Evolutionary conservation across 2,888 invertebrate genomes (phyloP), one percentile per base, ranked within the genome.

Genomic region (Herminia tarsipennalis): DNA sequence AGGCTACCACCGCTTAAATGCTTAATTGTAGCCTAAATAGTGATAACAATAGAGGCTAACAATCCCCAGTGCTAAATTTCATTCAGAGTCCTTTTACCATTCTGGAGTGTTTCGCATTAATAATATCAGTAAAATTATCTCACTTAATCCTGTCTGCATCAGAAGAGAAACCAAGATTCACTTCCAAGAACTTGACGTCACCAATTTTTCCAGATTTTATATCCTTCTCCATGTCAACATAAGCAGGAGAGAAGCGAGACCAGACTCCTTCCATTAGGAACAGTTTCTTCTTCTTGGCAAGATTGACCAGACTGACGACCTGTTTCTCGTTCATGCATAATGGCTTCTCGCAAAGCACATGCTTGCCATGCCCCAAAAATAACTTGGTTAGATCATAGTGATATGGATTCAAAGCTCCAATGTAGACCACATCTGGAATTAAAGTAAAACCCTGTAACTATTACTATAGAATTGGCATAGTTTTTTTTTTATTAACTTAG

Each of bases 291-390:
- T 91, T 78, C 69, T 92, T 93, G 0, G 98, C 97, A 0, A 94
- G 73, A 12, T 92, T 84, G 5, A 97, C 84, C 28, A 98, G 84
- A 56, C 94, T 93, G 50, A 92, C 88, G 0, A 94, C 93, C 79
- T 98, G 95, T 64, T 94, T 94, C 33, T 92, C 86, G 77, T 96
- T 97, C 87, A 98, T 86, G 33, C 96, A 95, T 52, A 98, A 82
- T 0, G 98, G 97, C 79, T 98, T 98, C 82, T 98, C 98, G 77
- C 98, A 97, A 1, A 98, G 87, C 0, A 98, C 95, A 70, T 97
- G 95, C 80, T 98, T 98, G 0, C 96, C 96, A 68, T 94, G 90
- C 50, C 95, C 93, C 12, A 98, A 83, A 93, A 96, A 96, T 44
- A 96, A 69, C 76, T 94, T 94, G 0, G 93, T 88, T 2, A 95